These are phyloP conservation scores for Diabrotica balteata DNA, from an alignment of 2,888 invertebrate species.

Conservation along the genomic window DNA sequence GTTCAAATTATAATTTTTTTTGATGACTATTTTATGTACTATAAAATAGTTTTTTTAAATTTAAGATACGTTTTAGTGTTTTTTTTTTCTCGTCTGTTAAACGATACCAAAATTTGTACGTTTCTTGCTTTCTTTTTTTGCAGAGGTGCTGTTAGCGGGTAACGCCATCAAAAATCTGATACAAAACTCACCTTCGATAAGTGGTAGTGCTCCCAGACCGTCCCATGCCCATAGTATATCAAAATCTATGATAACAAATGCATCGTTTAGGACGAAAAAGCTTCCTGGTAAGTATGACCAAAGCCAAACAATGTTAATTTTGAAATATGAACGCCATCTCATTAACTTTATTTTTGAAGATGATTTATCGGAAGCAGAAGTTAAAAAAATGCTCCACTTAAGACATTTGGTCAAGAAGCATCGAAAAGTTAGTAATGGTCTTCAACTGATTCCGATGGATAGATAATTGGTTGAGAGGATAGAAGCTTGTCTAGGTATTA, in stretches of 20 bases:
- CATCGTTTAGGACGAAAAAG: constrained; percentile 96
- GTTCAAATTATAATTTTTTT: too few relatives aligned
- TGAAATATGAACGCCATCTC: too few relatives aligned
- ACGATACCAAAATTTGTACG: too few relatives aligned
- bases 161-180: constrained; percentile 88
- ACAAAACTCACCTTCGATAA: constrained; percentile 60
- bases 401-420: too few relatives aligned
- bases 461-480: too few relatives aligned
- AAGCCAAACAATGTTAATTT: too few relatives aligned
- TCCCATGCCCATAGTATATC: constrained; percentile 68
- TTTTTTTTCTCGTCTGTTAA: too few relatives aligned
- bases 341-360: too few relatives aligned
- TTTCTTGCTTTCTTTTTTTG: constrained; percentile 23
- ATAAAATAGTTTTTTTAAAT: too few relatives aligned
- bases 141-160: constrained; percentile 80
- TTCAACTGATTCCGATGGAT: not conserved
- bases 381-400: constrained; percentile 8
- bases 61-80: too few relatives aligned
- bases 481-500: too few relatives aligned
- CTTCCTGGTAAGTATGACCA: constrained; percentile 76
- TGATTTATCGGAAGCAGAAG: not conserved
- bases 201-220: constrained; percentile 50
- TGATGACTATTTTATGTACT: too few relatives aligned
- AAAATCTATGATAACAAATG: constrained; percentile 97
- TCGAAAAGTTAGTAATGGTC: not conserved